A percentile compares a stretch with the other conserved stretches of the same genome.
These are phyloP conservation scores for Otolemur crassicaudatus DNA, from an alignment of 2,797 vertebrate species.

Conservation along the genomic window DNA sequence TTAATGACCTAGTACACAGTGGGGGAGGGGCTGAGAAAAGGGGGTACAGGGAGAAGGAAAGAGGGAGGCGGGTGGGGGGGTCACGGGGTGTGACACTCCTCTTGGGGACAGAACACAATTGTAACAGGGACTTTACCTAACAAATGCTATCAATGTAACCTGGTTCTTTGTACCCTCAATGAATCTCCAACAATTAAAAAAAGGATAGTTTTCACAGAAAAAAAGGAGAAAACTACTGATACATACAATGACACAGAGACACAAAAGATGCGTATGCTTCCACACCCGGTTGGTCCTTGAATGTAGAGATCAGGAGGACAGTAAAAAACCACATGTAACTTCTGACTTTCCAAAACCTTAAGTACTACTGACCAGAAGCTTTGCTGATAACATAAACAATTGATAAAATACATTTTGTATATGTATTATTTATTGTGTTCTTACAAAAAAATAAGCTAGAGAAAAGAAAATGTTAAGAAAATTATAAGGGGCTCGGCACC, in stretches of 20 bases:
- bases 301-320: background rate
- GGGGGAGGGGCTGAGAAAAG: no score
- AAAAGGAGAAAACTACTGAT: background rate
- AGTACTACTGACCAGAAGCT: background rate
- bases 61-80: no score
- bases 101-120: no score
- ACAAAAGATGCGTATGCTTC: background rate
- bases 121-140: no score
- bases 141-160: no score
- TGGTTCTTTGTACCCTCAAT: no score
- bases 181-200: no score
- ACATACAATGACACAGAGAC: background rate
- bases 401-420: background rate
- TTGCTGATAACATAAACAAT: background rate
- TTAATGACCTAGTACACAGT: no score
- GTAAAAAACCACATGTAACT: background rate
- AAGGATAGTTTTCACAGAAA: no score
- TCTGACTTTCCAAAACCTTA: background rate
- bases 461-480: background rate
- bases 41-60: no score
- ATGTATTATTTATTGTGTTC: background rate
- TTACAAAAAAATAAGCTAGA: background rate
- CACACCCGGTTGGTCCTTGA: background rate
- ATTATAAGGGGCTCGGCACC: background rate
- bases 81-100: no score